These are phyloP conservation scores for Sapayoa aenigma DNA, from an alignment of 2,113 vertebrate species.

Conservation along the genomic window DNA sequence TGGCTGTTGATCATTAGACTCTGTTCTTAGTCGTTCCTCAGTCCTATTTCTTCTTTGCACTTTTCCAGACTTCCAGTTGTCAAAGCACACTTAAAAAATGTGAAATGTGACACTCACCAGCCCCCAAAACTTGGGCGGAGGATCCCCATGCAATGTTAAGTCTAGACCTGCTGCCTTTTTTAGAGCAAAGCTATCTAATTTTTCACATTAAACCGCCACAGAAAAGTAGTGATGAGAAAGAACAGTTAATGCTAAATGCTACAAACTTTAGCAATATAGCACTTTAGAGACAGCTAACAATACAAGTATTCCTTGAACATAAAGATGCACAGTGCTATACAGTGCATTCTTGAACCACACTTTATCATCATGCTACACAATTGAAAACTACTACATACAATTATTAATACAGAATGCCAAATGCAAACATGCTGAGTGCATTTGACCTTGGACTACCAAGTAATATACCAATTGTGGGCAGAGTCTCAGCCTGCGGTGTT, in stretches of 20 bases:
- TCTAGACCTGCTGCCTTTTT: constrained; percentile 33
- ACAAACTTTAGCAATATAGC: neutral
- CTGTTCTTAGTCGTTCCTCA: neutral
- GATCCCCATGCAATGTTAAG: neutral
- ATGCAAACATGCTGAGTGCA: constrained; percentile 13
- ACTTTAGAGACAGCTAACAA: neutral
- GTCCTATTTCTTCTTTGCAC: neutral
- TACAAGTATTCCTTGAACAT: neutral
- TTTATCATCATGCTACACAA: neutral
- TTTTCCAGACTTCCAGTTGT: constrained; percentile 9
- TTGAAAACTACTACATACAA: neutral
- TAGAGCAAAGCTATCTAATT: constrained; percentile 23
- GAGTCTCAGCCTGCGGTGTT: neutral
- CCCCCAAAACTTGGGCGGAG: neutral
- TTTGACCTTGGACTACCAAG: constrained; percentile 16
- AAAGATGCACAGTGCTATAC: neutral
- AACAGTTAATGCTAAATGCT: neutral
- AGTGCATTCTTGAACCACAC: neutral
- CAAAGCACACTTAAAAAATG: constrained; percentile 23
- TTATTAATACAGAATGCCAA: constrained; percentile 5
- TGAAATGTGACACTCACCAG: constrained; percentile 13
- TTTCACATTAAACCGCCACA: neutral
- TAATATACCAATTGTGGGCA: neutral
- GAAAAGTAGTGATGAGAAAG: neutral
- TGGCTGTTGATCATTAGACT: neutral